Evolutionary conservation across 92 coral and sea anemone genomes (phyloP).

Genomic region (Micromussa lordhowensis): DNA sequence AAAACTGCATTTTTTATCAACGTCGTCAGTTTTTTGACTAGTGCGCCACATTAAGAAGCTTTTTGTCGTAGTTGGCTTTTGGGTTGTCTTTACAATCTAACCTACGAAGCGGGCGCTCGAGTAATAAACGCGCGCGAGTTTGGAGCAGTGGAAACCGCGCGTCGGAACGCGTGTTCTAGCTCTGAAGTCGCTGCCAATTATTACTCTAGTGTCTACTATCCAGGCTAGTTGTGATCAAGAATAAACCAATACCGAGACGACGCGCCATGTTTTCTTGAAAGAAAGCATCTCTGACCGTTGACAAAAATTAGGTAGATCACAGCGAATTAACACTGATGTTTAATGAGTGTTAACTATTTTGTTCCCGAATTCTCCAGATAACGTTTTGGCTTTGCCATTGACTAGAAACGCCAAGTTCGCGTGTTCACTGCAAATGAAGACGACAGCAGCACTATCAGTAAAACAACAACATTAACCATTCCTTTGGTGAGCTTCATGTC

Average conservation of each 20-base stretch:
- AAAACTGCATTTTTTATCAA: too few relatives aligned
- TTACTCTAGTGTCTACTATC: too few relatives aligned
- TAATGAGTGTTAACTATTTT: not conserved
- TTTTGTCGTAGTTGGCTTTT: too few relatives aligned
- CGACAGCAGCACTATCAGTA: slow-evolving; percentile 39
- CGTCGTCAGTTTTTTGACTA: too few relatives aligned
- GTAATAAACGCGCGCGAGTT: too few relatives aligned
- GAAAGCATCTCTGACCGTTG: not conserved
- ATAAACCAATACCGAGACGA: not conserved
- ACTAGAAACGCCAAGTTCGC: slow-evolving; percentile 59
- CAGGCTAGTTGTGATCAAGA: too few relatives aligned
- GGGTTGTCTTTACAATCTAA: too few relatives aligned
- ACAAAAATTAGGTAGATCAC: not conserved
- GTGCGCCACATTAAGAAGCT: too few relatives aligned
- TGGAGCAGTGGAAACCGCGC: too few relatives aligned
- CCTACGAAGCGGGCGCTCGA: too few relatives aligned
- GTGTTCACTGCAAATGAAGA: slow-evolving; percentile 55
- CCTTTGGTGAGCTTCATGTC: slow-evolving; percentile 84
- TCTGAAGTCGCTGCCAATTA: too few relatives aligned
- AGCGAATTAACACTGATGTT: not conserved
- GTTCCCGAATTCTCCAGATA: slow-evolving; percentile 61
- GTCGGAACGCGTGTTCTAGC: too few relatives aligned
- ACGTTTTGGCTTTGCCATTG: slow-evolving; percentile 88
- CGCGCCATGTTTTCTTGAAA: not conserved
- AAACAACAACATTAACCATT: slow-evolving; percentile 65